phyloP scores from a whole-genome alignment of 2,888 invertebrate species.

The Cordylochernes scorpioides region DNA sequence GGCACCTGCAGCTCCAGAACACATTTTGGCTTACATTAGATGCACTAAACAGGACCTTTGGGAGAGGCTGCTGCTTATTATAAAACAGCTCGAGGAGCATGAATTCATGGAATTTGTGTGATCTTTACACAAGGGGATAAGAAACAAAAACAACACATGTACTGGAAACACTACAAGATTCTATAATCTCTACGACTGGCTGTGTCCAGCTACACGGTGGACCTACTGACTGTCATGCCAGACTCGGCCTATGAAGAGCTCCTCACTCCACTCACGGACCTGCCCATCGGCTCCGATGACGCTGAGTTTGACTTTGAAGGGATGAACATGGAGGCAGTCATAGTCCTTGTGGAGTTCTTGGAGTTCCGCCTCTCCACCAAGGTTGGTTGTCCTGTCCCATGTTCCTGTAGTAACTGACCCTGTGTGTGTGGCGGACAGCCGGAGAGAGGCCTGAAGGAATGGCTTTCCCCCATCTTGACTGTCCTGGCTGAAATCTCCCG shows the following conservation, averaged over 20 bases:
- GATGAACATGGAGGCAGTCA: slow-evolving; percentile 47
- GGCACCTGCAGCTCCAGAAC: too few species aligned
- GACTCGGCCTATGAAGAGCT: slow-evolving; percentile 40
- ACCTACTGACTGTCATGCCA: slow-evolving; percentile 61
- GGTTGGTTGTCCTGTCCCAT: too few species aligned
- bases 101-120: too few species aligned
- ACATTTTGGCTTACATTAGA: too few species aligned
- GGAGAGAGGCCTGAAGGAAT: slow-evolving; percentile 34
- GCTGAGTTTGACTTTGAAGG: slow-evolving; percentile 34
- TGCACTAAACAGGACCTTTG: too few species aligned
- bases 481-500: slow-evolving; percentile 41
- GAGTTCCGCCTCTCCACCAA: slow-evolving; percentile 37
- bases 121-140: too few species aligned
- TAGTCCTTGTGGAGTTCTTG: slow-evolving; percentile 40
- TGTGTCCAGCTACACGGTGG: slow-evolving; percentile 41
- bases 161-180: neutral
- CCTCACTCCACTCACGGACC: slow-evolving; percentile 30
- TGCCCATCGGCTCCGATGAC: slow-evolving; percentile 21
- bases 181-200: neutral
- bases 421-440: too few species aligned
- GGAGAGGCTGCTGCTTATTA: too few species aligned
- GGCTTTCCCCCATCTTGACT: slow-evolving; percentile 52
- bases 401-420: too few species aligned
- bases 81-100: too few species aligned
- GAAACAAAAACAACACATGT: too few species aligned